Conservation (phyloP, 2,113 vertebrate genomes). For the Propithecus coquereli region DNA sequence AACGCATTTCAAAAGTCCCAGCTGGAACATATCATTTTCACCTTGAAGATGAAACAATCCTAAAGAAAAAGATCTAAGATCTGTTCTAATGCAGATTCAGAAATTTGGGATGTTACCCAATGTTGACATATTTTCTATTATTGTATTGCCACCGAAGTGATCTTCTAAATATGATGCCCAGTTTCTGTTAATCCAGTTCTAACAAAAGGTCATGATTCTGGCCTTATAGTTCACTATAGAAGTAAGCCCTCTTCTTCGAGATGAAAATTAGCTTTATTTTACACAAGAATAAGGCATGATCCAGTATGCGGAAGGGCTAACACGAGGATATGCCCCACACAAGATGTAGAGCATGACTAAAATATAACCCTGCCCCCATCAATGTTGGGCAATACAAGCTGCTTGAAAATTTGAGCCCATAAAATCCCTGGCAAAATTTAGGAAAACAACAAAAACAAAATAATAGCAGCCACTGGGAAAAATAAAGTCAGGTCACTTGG, state of each 20-base stretch:
- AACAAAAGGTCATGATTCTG: background rate
- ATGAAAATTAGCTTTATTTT: background rate
- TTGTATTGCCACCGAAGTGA: background rate
- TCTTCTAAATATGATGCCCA: background rate
- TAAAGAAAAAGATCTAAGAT: background rate
- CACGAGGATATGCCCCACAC: background rate
- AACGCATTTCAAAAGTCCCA: background rate
- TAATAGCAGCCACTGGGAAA: background rate
- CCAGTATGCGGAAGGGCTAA: background rate
- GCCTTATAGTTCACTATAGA: background rate
- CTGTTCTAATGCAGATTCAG: background rate
- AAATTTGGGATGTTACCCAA: background rate
- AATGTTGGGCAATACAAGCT: slow-evolving; percentile 19
- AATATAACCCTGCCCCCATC: background rate
- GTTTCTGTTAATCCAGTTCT: background rate
- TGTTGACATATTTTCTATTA: background rate
- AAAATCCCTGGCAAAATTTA: slow-evolving; percentile 51
- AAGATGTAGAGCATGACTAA: background rate
- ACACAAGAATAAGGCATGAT: background rate
- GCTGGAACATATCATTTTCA: background rate
- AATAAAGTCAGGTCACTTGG: slow-evolving; percentile 6
- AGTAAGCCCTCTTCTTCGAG: background rate
- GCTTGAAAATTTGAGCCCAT: slow-evolving; percentile 1
- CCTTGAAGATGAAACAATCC: background rate
- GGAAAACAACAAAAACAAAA: slow-evolving; percentile 26